Evolutionary conservation across 2,797 vertebrate species (phyloP), one percentile per base, ranked within the genome.

Genomic region (Ctenochaetus hawaiiensis): DNA sequence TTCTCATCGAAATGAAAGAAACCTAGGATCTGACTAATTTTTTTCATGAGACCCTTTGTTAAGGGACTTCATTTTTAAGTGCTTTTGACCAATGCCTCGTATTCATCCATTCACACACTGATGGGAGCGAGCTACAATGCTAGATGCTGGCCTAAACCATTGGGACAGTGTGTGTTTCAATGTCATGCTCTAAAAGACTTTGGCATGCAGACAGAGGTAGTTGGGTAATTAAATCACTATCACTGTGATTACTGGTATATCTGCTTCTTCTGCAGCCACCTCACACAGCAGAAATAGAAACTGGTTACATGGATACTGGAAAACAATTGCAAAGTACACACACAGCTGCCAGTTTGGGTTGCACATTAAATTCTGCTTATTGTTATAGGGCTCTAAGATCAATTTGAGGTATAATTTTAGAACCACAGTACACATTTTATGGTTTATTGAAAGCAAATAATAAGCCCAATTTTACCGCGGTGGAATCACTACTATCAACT

Each of bases 401-500:
- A 12, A 17, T 18, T 13, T 18, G 26, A 59, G 8, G 47, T 39
- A 62, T 47, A 7, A 68, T 45, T 22, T 51, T 18, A 77, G 11
- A 66, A 61, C 16, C 54, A 74, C 41, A 45, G 11, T 18, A 14
- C 5, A 70, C 11, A 48, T 13, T 48, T 52, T 59, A 12, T 60
- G 41, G 23, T 72, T 61, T 20, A 47, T 1, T 60, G n/a, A 30
- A 54, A 67, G 9, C 1, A 39, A 48, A 71, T 45, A 26, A 26
- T 16, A 51, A 52, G 10, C 0, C n/a, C 12, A 41, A 17, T 17
- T 10, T 58, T 63, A 57, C 59, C 23, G 39, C 13, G 0, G 11
- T 48, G 23, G 39, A 20, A 53, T 48, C 34, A 54, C 8, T 10
- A 26, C 47, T 41, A 41, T 18, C 30, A 67, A 20, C 26, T 20